Base-by-base conservation (phyloP, 2,888 invertebrate species). In the Spilarctia lutea region DNA sequence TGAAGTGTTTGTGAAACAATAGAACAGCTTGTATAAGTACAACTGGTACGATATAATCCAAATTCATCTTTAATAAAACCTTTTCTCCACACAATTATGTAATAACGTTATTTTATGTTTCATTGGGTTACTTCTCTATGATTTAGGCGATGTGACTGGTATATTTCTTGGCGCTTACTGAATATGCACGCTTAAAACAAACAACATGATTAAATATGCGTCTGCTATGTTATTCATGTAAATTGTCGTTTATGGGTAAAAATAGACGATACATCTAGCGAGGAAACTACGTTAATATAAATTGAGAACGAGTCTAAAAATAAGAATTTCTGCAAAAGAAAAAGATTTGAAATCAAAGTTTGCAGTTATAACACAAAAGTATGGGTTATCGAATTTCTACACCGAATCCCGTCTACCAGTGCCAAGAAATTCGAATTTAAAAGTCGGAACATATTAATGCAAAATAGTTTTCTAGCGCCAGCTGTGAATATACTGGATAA, bases 341-440 rank as follows among this genome's bases (percentile, higher is more conserved):
- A 52, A 73, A 76, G n/a, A 70, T 71, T 71, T 70, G 39, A 77
- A 70, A 81, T 82, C 77, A 76, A 83, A 85, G 75, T 85, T 79
- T 52, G 65, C 42, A 74, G 78, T 78, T 75, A 75, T 66, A 78
- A 76, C 76, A 75, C 79, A 78, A 81, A 83, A 82, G 77, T 80
- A 77, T 75, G 74, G 78, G 78, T 77, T 83, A 85, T 84, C 81
- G 76, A 81, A 81, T 85, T 78, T 80, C 71, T 77, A 68, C 65
- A 74, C 71, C 77, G 71, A 82, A 79, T 80, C 78, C 77, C 79
- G 77, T 65, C 75, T 73, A 65, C 65, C 72, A 67, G 68, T 81
- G 83, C 81, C 84, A 86, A 84, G 81, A 82, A 85, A 81, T 78
- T 75, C 71, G 79, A 85, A 84, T 87, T 85, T 84, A 71, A 83